Base-by-base conservation (phyloP, 2,797 vertebrate genomes). In the Schizopygopsis pylzovi region DNA sequence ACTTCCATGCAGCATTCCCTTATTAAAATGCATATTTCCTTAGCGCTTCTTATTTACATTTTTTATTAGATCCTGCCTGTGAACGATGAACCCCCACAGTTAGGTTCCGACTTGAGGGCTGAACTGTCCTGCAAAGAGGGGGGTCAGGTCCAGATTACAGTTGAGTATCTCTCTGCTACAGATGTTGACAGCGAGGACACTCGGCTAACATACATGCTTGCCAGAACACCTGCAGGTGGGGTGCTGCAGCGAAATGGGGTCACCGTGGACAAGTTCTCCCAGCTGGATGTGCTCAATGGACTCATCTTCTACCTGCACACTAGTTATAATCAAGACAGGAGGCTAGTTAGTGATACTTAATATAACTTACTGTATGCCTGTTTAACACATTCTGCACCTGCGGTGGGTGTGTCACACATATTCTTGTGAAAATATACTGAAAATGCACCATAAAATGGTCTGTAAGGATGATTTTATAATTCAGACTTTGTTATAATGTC, bases 41-140 rank as follows among this genome's bases (percentile, higher is more conserved):
- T 33, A 7, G 11, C 56, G 54, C 16, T 33, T 37, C 43, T 20
- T 81, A 45, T 80, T 71, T 71, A 20, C 67, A 72, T 6, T 1
- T 20, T 20, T 87, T 22, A 82, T 59, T 83, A 96, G 94, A 89
- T 95, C 41, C 84, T 90, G 5, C 91, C 93, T 0, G 90, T 92
- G 43, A 97, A 96, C 20, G 94, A 96, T 0, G 89, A 96, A 45
- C 91, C 95, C 0, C 92, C 93, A 9, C 92, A 94, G 90, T 91
- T 95, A 41, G 90, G 91, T 0, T 43, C 79, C 20, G 91, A 87
- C 52, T 86, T 96, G 83, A 90, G 87, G 37, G 90, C 90, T 78
- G 89, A 86, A 52, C 88, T 96, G 67, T 88, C 91, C 4, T 94
- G 91, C 63, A 87, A 87, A 33, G 95, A 96, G 81, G 92, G 89